Evolutionary conservation across 2,113 vertebrate species (phyloP).

Genomic region (Oncorhynchus clarkii): DNA sequence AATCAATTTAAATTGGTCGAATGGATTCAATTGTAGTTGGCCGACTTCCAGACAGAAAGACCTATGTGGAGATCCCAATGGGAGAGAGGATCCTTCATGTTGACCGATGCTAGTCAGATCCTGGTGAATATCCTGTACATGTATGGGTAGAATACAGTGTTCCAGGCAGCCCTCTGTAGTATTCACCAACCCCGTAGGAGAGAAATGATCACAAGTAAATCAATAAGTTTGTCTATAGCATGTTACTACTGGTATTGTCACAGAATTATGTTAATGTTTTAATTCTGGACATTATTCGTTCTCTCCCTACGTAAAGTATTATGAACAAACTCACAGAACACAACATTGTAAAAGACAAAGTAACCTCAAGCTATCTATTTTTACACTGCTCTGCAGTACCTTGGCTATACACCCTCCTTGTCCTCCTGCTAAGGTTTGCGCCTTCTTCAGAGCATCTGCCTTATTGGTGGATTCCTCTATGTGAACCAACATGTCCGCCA

Average conservation of each 20-base stretch:
- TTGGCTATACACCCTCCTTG: constrained; percentile 83
- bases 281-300: too few species aligned
- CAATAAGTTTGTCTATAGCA: not conserved
- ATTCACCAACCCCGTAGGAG: constrained; percentile 38
- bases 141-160: constrained; percentile 26
- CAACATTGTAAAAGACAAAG: too few species aligned
- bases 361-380: too few species aligned
- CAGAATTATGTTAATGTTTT: too few species aligned
- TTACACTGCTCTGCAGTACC: constrained; percentile 44
- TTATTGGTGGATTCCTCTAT: constrained; percentile 80
- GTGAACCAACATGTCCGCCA: constrained; percentile 94
- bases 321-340: too few species aligned
- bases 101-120: constrained; percentile 15
- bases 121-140: constrained; percentile 22
- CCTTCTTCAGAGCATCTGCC: constrained; percentile 54
- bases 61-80: too few species aligned
- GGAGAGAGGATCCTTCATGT: constrained; percentile 30
- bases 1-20: constrained; percentile 18
- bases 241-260: too few species aligned
- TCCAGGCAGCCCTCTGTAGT: constrained; percentile 35
- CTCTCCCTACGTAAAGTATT: too few species aligned
- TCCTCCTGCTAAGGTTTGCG: constrained; percentile 65
- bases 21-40: not conserved
- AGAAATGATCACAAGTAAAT: constrained; percentile 8
- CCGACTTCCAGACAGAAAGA: constrained; percentile 2